Conservation (phyloP, 2,113 vertebrate species). For the Serinus canaria region DNA sequence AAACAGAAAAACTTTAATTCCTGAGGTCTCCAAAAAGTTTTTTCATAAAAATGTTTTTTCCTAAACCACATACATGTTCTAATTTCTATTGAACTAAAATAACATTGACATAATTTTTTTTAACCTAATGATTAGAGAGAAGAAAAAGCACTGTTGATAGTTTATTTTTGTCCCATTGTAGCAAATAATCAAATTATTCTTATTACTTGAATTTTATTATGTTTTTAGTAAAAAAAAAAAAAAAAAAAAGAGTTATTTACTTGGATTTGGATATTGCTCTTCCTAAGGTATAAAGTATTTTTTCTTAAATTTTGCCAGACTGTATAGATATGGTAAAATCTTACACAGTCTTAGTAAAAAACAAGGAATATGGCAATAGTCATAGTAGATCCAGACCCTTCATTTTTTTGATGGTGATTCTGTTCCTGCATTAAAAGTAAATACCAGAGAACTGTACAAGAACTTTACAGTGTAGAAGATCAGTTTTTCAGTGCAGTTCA, state of each 20-base stretch:
- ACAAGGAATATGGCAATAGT: background rate
- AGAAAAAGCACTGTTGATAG: background rate
- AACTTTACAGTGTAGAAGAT: background rate
- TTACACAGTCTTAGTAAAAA: background rate
- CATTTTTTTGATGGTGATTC: background rate
- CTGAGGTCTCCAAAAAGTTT: background rate
- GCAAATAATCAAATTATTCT: background rate
- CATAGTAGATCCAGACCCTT: background rate
- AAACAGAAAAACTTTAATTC: slow-evolving; percentile 17
- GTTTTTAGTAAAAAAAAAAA: background rate
- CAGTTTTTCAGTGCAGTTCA: background rate
- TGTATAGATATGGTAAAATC: background rate
- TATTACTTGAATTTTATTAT: background rate
- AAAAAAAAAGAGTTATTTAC: background rate
- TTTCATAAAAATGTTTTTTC: background rate
- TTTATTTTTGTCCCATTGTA: background rate
- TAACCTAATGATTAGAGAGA: background rate
- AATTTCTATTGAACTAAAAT: background rate
- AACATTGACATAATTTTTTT: background rate
- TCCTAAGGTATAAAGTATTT: background rate
- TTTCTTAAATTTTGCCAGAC: background rate
- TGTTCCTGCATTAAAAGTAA: background rate
- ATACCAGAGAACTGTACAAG: background rate
- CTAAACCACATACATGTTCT: background rate
- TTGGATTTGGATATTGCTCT: background rate